A percentile compares a stretch with the other conserved stretches of the same genome.
Evolutionary conservation across 2,113 vertebrate genomes (phyloP).

Genomic region (Limanda limanda): DNA sequence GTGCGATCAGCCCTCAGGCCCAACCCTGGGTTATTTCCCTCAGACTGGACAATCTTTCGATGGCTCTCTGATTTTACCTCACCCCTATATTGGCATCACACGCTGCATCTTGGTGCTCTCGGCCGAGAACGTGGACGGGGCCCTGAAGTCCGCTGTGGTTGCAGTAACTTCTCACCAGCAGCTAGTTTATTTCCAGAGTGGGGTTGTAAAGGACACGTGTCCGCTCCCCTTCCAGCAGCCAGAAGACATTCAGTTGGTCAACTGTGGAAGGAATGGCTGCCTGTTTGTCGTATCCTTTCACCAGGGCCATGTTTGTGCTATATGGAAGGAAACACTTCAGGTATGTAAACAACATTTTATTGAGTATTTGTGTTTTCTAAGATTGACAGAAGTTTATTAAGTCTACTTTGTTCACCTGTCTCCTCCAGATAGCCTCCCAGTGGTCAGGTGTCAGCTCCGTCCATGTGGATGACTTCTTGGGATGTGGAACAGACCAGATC

Average conservation of each 20-base stretch:
- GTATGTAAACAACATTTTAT: slow-evolving; percentile 69
- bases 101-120: slow-evolving; percentile 79
- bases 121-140: slow-evolving; percentile 58
- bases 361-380: neutral
- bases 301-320: slow-evolving; percentile 82
- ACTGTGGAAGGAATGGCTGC: slow-evolving; percentile 76
- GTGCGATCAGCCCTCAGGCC: slow-evolving; percentile 54
- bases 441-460: slow-evolving; percentile 86
- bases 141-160: slow-evolving; percentile 78
- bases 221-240: slow-evolving; percentile 88
- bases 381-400: neutral
- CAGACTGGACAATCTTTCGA: slow-evolving; percentile 77
- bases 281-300: slow-evolving; percentile 86
- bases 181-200: slow-evolving; percentile 88
- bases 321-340: slow-evolving; percentile 89
- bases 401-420: slow-evolving; percentile 4
- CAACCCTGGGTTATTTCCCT: slow-evolving; percentile 80
- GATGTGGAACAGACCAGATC: slow-evolving; percentile 90
- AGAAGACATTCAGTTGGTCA: slow-evolving; percentile 78
- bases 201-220: slow-evolving; percentile 83
- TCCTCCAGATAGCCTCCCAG: slow-evolving; percentile 84
- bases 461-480: slow-evolving; percentile 90
- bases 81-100: slow-evolving; percentile 85
- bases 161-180: slow-evolving; percentile 87
- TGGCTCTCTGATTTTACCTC: slow-evolving; percentile 82